These are phyloP conservation scores for Myathropa florea DNA, from an alignment of 2,888 invertebrate genomes.

Conservation along the genomic window DNA sequence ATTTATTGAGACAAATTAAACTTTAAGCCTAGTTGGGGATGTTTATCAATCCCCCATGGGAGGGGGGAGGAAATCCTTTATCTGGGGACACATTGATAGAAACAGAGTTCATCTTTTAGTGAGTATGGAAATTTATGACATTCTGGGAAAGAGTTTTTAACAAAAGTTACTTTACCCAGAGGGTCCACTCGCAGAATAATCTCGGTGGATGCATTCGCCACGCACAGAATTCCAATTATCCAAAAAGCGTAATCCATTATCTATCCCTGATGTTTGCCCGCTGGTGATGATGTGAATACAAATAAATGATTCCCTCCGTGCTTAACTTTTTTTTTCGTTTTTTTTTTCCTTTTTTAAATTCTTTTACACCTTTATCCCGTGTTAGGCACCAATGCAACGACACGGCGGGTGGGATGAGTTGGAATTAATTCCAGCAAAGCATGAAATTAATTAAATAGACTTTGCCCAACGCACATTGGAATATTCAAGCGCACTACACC, in stretches of 20 bases:
- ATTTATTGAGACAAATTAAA: conserved; percentile 36
- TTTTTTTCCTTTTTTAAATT: background rate
- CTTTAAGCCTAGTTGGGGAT: background rate
- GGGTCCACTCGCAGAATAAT: conserved; percentile 80
- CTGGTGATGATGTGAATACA: conserved; percentile 24
- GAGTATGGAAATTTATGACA: background rate
- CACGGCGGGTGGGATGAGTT: conserved; percentile 37
- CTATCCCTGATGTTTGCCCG: conserved; percentile 63
- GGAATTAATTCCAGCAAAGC: background rate
- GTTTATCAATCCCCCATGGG: background rate
- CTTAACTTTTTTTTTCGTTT: background rate
- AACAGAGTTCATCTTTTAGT: background rate
- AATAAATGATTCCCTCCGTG: background rate
- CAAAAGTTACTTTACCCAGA: conserved; percentile 76
- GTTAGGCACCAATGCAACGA: conserved; percentile 8
- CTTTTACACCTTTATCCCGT: background rate
- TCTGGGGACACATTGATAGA: background rate
- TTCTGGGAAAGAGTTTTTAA: background rate
- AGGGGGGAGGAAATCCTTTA: background rate
- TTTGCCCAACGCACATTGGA: conserved; percentile 35
- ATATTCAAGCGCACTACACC: conserved; percentile 26
- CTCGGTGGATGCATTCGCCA: conserved; percentile 75
- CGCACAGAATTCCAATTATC: conserved; percentile 75
- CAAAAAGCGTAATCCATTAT: conserved; percentile 78
- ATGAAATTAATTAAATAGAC: conserved; percentile 51